Evolutionary conservation across 2,113 vertebrate species (phyloP).

Genomic region (Oryzias curvinotus): DNA sequence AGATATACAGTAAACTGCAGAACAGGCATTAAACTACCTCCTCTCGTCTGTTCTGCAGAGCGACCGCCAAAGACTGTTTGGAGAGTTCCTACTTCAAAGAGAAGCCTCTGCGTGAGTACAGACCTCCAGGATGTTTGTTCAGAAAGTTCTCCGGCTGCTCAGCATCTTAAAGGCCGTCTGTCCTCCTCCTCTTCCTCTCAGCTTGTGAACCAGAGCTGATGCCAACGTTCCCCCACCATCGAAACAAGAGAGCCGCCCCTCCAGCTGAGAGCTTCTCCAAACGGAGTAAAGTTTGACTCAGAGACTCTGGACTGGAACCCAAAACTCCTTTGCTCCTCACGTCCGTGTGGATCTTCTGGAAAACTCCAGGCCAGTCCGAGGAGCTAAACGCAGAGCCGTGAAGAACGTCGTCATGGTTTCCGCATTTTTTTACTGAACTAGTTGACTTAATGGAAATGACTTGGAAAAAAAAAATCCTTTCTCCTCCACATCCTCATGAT

Average conservation of each 20-base stretch:
- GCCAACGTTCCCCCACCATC: slow-evolving; percentile 97
- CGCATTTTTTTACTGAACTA: no score
- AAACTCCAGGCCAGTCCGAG: background rate
- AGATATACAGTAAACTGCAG: no score
- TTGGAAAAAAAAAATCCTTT: no score
- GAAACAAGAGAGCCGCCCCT: slow-evolving; percentile 82
- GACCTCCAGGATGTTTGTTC: fast-evolving
- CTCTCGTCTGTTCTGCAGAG: slow-evolving; percentile 70
- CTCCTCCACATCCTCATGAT: no score
- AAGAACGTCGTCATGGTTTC: no score
- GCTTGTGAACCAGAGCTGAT: slow-evolving; percentile 96
- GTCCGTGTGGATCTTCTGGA: background rate
- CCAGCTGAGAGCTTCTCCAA: slow-evolving; percentile 76
- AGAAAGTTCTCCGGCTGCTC: no score
- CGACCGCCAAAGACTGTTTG: slow-evolving; percentile 86
- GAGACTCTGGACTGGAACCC: background rate
- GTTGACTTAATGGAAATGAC: no score
- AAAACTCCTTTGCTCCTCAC: background rate
- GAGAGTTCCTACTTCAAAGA: slow-evolving; percentile 99
- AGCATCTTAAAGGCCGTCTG: fast-evolving
- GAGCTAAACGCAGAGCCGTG: no score
- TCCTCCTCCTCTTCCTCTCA: slow-evolving; percentile 6
- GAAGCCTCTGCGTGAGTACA: slow-evolving; percentile 92
- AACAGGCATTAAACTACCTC: background rate
- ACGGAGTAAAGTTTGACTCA: slow-evolving; percentile 77